These are phyloP conservation scores for Bubo scandiacus DNA, from an alignment of 2,113 vertebrate genomes.

Conservation along the genomic window DNA sequence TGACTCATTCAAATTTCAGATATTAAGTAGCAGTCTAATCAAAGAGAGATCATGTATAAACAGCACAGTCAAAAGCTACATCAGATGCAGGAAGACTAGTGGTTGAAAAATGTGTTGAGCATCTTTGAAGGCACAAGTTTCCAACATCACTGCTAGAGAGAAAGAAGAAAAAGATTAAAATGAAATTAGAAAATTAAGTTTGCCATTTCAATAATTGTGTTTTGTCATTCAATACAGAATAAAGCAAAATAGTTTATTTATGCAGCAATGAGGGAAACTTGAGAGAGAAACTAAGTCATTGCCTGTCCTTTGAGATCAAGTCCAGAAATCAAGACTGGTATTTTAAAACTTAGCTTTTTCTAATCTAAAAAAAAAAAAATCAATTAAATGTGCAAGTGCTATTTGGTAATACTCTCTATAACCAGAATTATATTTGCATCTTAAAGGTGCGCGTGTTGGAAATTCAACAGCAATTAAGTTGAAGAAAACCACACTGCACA, in stretches of 20 bases:
- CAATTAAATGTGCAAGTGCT: background rate
- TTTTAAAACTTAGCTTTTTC: background rate
- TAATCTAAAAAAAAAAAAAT: background rate
- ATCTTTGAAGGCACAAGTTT: background rate
- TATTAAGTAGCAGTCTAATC: background rate
- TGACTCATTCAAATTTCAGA: background rate
- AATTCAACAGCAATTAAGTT: background rate
- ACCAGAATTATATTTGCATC: background rate
- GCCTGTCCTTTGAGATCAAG: background rate
- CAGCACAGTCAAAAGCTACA: conserved; percentile 5
- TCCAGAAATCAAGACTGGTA: background rate
- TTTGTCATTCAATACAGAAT: background rate
- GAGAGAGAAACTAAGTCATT: background rate
- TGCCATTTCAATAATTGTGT: background rate
- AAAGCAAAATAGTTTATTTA: background rate
- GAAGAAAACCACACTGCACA: background rate
- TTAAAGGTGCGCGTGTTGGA: background rate
- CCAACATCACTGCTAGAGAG: background rate
- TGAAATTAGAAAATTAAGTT: background rate
- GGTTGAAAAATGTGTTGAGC: background rate
- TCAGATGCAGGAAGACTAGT: background rate
- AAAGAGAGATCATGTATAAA: background rate
- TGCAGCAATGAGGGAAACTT: background rate
- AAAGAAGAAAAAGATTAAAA: background rate
- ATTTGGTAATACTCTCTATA: background rate